These are phyloP conservation scores for Eumaeus atala DNA, from an alignment of 1,140 invertebrate genomes.

Conservation along the genomic window DNA sequence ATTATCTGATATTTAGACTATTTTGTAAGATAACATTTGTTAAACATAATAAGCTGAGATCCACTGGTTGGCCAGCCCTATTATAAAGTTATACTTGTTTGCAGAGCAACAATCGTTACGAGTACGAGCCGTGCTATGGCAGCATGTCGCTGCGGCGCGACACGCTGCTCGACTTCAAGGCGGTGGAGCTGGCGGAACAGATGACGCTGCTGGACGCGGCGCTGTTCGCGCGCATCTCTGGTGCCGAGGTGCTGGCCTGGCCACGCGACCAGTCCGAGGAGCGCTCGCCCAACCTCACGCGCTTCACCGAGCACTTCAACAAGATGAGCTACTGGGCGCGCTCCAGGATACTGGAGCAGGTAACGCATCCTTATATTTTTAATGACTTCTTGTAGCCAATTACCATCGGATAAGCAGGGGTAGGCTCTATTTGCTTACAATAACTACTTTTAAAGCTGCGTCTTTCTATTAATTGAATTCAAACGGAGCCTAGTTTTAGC, in stretches of 20 bases:
- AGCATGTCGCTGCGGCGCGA: conserved; percentile 75
- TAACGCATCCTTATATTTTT: no score
- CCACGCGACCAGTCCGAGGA: conserved; percentile 98
- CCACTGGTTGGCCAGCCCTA: no score
- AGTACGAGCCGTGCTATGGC: conserved; percentile 55
- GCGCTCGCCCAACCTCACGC: conserved; percentile 94
- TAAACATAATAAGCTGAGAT: no score
- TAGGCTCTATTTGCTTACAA: no score
- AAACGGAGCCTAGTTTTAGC: no score
- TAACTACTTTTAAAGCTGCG: no score
- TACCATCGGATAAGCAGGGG: no score
- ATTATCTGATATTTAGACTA: no score
- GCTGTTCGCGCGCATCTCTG: conserved; percentile 96
- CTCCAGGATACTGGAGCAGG: conserved; percentile 76
- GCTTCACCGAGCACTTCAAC: conserved; percentile 99
- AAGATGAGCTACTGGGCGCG: conserved; percentile 99
- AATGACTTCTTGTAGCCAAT: no score
- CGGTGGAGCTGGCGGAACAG: conserved; percentile 90
- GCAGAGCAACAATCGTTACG: conserved; percentile 56
- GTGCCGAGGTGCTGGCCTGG: conserved; percentile 97
- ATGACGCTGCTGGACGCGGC: conserved; percentile 98
- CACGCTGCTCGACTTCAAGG: conserved; percentile 93
- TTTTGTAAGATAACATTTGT: no score
- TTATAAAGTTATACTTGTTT: conserved; percentile 17
- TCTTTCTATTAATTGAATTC: no score